Conservation (phyloP, 2,888 invertebrate genomes). For the Platycheirus albimanus region DNA sequence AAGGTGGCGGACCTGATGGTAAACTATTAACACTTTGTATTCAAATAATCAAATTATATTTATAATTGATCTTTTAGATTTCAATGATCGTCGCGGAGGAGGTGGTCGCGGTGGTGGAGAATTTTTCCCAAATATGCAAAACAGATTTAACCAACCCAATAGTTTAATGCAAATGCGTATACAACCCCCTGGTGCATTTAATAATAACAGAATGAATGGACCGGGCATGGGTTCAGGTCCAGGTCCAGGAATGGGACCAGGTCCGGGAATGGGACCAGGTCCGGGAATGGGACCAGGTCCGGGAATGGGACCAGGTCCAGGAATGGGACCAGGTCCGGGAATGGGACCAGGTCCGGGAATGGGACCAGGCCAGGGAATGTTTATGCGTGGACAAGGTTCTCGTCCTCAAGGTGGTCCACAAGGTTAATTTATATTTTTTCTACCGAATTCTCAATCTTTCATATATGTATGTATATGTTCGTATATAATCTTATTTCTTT, state of each 20-base stretch:
- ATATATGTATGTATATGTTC: too few relatives aligned
- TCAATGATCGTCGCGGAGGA: conserved; percentile 79
- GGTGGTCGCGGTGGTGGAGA: conserved; percentile 76
- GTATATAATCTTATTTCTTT: conserved; percentile 1
- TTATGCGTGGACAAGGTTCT: conserved; percentile 76
- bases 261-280: conserved; percentile 62
- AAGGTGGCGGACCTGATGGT: conserved; percentile 74
- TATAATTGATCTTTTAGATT: conserved; percentile 75
- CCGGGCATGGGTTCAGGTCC: conserved; percentile 66
- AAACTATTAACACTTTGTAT: conserved; percentile 21
- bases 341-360: conserved; percentile 76
- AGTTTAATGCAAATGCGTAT: conserved; percentile 82
- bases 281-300: conserved; percentile 68
- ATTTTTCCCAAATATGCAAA: conserved; percentile 81
- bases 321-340: conserved; percentile 44
- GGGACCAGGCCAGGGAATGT: conserved; percentile 74
- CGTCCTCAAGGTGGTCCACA: conserved; percentile 74
- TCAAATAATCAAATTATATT: not conserved
- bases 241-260: conserved; percentile 73
- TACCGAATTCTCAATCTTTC: too few relatives aligned
- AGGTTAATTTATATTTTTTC: conserved; percentile 3
- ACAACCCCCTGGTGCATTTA: conserved; percentile 80
- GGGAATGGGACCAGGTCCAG: conserved; percentile 74
- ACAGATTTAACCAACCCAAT: conserved; percentile 82
- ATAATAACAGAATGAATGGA: conserved; percentile 80